phyloP scores from a whole-genome alignment of 2,888 invertebrate genomes.

The Cephus spinipes region DNA sequence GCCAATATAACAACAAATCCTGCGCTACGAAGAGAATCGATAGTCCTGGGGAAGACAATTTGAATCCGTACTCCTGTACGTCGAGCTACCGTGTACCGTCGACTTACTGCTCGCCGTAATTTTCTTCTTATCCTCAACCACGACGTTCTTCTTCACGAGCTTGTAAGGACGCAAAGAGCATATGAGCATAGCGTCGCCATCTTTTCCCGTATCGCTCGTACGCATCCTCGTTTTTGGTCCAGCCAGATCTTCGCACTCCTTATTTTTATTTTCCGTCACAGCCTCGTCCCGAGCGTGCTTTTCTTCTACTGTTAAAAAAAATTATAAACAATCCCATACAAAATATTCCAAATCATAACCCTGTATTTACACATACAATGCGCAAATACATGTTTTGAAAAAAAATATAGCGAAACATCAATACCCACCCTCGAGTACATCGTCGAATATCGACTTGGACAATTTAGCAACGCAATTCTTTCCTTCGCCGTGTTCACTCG shows the following conservation, averaged over 20 bases:
- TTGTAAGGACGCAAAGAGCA: conserved; percentile 51
- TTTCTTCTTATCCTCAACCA: conserved; percentile 25
- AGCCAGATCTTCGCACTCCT: conserved; percentile 27
- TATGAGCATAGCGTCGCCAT: conserved; percentile 48
- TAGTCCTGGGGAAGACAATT: conserved; percentile 57
- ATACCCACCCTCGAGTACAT: conserved; percentile 51
- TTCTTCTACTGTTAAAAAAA: conserved; percentile 58
- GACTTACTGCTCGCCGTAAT: conserved; percentile 14
- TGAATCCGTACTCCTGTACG: conserved; percentile 42
- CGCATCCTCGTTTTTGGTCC: conserved; percentile 27
- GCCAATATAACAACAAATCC: conserved; percentile 5
- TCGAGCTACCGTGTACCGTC: conserved; percentile 15
- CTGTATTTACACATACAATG: neutral
- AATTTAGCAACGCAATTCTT: conserved; percentile 42
- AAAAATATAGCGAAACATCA: neutral
- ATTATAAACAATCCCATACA: neutral
- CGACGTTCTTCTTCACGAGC: conserved; percentile 42
- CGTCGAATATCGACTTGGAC: conserved; percentile 49
- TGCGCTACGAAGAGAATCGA: conserved; percentile 53
- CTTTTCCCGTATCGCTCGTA: conserved; percentile 35
- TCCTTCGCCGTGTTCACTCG: conserved; percentile 36
- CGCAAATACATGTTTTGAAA: neutral
- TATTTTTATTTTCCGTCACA: conserved; percentile 55
- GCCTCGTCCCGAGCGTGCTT: conserved; percentile 63
- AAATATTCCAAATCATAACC: neutral